Evolutionary conservation across 2,888 invertebrate species (phyloP), one percentile per base, ranked within the genome.

Genomic region (Chaitophorus viminalis): DNA sequence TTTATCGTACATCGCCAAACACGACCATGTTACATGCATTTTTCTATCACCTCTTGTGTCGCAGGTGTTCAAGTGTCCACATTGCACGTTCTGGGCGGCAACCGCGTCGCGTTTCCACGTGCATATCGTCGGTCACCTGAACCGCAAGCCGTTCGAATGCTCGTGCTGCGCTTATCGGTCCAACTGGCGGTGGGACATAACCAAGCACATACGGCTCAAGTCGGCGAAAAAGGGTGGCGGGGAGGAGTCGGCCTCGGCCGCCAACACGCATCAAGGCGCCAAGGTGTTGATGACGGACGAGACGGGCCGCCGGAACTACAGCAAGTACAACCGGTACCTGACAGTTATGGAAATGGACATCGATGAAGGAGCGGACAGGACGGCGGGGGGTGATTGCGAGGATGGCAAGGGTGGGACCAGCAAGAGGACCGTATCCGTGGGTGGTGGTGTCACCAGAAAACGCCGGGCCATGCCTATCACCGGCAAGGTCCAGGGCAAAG

Each of bases 101-200:
- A 97, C 97, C 25, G 97, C 97, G 18, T 97, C 97, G 39, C 94
- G 97, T 89, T 98, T 98, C 92, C 97, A 97, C 92, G 97, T 97
- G 8, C 98, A 98, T 91, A 97, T 97, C 90, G 97, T 97, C 21
- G 97, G 97, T 2, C 98, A 98, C 92, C 93, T 97, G 90, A 97
- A 97, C 92, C 96, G 96, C 91, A 97, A 97, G 91, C 98, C 98
- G 0, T 99, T 98, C 91, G 97, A 98, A 92, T 99, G 99, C 92
- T 98, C 98, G 1, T 93, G 96, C 29, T 99, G 98, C 92, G 95
- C 96, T 85, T 97, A 98, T 91, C 95, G 97, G 90, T 98, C 98
- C 52, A 98, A 98, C 91, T 98, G 98, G 98, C 94, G 98, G 89
- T 98, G 98, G 96, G 98, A 98, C 92, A 97, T 98, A 89, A 97